Conservation (phyloP, 1,140 invertebrate species). For the Drosophila fuyamai region DNA sequence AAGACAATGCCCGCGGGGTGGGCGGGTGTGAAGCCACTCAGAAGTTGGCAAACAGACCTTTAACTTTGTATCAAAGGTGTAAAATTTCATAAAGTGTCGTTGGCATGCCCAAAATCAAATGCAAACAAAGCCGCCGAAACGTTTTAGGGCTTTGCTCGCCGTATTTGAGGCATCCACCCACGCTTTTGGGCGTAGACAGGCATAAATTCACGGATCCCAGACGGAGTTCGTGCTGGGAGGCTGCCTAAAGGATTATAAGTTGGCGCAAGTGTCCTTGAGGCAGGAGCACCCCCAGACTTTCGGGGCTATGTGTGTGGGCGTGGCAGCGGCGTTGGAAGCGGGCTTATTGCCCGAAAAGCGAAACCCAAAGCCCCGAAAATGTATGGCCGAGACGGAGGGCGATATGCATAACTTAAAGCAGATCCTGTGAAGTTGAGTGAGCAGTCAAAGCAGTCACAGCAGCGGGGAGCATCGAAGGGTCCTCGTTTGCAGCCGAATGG, state of each 20-base stretch:
- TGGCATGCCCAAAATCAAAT: conserved; percentile 71
- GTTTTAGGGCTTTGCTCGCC: conserved; percentile 9
- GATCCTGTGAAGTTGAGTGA: conserved; percentile 37
- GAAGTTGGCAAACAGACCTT: conserved; percentile 67
- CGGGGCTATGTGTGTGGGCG: conserved; percentile 1
- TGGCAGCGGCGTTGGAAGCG: conserved; percentile 9
- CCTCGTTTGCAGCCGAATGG: conserved; percentile 1
- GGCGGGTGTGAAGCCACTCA: conserved; percentile 34
- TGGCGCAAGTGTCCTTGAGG: conserved; percentile 48
- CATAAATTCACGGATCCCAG: conserved; percentile 60
- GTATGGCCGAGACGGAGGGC: conserved; percentile 26
- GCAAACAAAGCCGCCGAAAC: conserved; percentile 60
- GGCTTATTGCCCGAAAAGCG: conserved; percentile 29
- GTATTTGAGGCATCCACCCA: conserved; percentile 1
- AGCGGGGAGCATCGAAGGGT: conserved; percentile 1
- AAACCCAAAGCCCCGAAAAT: conserved; percentile 27
- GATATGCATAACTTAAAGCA: conserved; percentile 48
- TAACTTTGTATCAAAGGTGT: conserved; percentile 80
- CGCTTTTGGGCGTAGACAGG: conserved; percentile 46
- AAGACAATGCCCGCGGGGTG: conserved; percentile 16
- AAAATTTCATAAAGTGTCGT: conserved; percentile 75
- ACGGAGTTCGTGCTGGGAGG: conserved; percentile 59
- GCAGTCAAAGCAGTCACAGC: conserved; percentile 16
- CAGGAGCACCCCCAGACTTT: conserved; percentile 2
- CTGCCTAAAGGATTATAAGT: conserved; percentile 69